phyloP scores from a whole-genome alignment of 1,140 invertebrate species.

The Theocolax elegans region DNA sequence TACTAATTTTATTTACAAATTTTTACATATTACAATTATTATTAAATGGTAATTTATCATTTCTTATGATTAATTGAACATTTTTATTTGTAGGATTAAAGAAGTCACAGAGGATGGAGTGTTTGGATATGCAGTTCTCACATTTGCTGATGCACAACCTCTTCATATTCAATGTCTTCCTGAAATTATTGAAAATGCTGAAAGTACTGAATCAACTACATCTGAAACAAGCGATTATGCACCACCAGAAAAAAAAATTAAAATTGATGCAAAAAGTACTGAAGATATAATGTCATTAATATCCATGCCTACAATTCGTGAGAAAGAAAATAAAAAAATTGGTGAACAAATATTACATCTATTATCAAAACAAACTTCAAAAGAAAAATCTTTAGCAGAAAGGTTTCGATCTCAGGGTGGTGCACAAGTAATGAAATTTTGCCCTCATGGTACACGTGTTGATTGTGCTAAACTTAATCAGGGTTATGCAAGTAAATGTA shows the following conservation, averaged over 20 bases:
- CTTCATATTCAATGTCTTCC: constrained; percentile 47
- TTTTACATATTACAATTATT: constrained; percentile 24
- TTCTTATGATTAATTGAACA: constrained; percentile 11
- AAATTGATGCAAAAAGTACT: constrained; percentile 57
- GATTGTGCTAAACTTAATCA: constrained; percentile 82
- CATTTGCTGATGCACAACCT: constrained; percentile 57
- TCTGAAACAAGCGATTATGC: constrained; percentile 57
- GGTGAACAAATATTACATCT: constrained; percentile 96
- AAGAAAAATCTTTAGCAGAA: constrained; percentile 93
- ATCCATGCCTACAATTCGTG: constrained; percentile 92
- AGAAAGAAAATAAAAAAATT: constrained; percentile 94
- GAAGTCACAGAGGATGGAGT: constrained; percentile 64
- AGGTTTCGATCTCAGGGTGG: constrained; percentile 95
- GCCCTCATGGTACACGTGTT: constrained; percentile 90
- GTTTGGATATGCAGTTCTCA: constrained; percentile 63
- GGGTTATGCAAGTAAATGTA: constrained; percentile 75
- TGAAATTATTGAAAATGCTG: constrained; percentile 52
- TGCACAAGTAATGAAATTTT: constrained; percentile 95
- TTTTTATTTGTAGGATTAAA: constrained; percentile 55
- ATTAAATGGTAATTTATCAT: constrained; percentile 4
- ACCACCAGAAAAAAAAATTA: constrained; percentile 56
- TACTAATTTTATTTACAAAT: constrained; percentile 34
- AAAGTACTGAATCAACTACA: constrained; percentile 51
- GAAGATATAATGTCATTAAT: constrained; percentile 78
- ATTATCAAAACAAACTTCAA: constrained; percentile 94